Percentiles rank a stretch among this genome's conserved stretches.
phyloP scores from a whole-genome alignment of 2,888 invertebrate genomes.

The Lithophane semibrunnea region DNA sequence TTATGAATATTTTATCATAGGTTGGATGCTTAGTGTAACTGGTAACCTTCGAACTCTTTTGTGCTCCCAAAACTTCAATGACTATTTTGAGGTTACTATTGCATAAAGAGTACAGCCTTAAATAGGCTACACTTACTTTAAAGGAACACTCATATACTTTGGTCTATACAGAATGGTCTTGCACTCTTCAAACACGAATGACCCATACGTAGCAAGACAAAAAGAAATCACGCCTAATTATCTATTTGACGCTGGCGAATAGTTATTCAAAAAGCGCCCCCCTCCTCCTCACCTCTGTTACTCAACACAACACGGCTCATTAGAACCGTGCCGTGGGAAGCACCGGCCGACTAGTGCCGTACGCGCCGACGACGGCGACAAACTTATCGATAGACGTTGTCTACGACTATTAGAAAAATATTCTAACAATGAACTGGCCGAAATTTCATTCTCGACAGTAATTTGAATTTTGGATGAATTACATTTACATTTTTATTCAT shows the following conservation, averaged over 20 bases:
- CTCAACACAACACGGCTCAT: constrained; percentile 89
- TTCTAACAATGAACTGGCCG: background rate
- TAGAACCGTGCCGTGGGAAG: constrained; percentile 88
- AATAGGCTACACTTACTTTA: background rate
- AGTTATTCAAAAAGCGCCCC: constrained; percentile 78
- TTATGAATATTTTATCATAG: constrained; percentile 1
- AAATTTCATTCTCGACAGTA: too few relatives aligned
- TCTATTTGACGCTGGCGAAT: constrained; percentile 75
- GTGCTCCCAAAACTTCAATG: background rate
- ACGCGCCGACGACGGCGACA: constrained; percentile 17
- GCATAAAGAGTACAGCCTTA: background rate
- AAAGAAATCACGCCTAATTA: constrained; percentile 75
- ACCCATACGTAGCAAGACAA: constrained; percentile 57
- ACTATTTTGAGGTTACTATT: background rate
- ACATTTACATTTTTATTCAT: background rate
- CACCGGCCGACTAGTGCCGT: constrained; percentile 77
- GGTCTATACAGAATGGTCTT: constrained; percentile 4
- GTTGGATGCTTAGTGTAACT: too few relatives aligned
- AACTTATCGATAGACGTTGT: constrained; percentile 51
- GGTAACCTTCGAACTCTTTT: background rate
- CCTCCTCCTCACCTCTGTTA: constrained; percentile 77
- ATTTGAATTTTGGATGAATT: background rate
- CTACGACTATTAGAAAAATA: background rate
- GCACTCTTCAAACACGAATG: constrained; percentile 12
- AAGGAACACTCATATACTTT: background rate